Evolutionary conservation across 2,888 invertebrate species (phyloP), one percentile per base, ranked within the genome.

Genomic region (Marronus borbonicus): DNA sequence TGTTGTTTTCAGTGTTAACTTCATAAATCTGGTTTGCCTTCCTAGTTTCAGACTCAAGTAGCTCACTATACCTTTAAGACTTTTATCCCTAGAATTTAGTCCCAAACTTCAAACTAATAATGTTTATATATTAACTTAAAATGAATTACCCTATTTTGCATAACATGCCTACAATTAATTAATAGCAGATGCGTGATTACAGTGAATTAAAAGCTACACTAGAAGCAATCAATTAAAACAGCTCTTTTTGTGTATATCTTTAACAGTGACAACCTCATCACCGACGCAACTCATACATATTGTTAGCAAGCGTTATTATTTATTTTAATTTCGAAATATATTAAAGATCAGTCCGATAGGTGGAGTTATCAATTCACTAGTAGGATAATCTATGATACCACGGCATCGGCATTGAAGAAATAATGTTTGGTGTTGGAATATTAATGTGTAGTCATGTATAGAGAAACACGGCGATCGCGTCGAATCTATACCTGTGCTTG

Each of bases 401-500:
- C 39, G 17, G 77, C 52, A 77, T 72, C 64, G 70, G 52, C 69
- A 64, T 55, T 70, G 60, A 52, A 72, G 70, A 70, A 52, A 70
- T 77, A 77, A 70, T 70, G 64, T 70, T 77, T 70, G 72, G 72
- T 64, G 31, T 69, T 77, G 39, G 69, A 70, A 72, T 77, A 80
- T 81, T 80, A 81, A 81, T 81, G 81, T 77, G 79, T 79, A 80
- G 81, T 80, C 81, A 78, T 69, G 70, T 77, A 77, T 62, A 72
- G 50, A 78, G 76, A 76, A 79, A 72, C 75, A 78, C 78, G 79
- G 77, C 78, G 80, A 80, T 81, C 78, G 80, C 79, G 66, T 81
- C 68, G 77, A 81, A 80, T 81, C 81, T 82, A 81, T 83, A 83
- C 82, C 83, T 83, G 83, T 80, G 82, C 82, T 81, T 84, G 84